These are phyloP conservation scores for Peromyscus aztecus DNA, from an alignment of 2,797 vertebrate genomes.

Conservation along the genomic window DNA sequence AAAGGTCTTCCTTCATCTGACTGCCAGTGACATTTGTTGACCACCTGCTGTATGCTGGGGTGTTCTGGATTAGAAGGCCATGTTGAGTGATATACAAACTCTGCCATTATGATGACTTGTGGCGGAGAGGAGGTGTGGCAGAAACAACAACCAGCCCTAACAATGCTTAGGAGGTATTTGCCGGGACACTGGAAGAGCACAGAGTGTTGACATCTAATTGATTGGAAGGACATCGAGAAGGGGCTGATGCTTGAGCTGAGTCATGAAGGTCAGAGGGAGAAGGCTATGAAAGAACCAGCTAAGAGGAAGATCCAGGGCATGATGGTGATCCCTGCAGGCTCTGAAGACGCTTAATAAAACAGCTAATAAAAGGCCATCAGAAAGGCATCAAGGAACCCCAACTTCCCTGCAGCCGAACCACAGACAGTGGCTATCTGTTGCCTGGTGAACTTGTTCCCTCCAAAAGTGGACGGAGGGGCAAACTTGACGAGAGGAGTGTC, in stretches of 20 bases:
- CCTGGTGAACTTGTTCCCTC: background rate
- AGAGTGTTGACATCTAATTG: background rate
- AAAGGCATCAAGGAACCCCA: background rate
- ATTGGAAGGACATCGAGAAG: background rate
- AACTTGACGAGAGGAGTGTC: too few species aligned
- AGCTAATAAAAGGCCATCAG: background rate
- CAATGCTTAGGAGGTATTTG: background rate
- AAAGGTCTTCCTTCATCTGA: background rate
- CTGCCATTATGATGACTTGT: background rate
- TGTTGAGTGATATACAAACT: background rate
- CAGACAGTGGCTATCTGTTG: background rate
- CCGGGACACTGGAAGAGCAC: background rate
- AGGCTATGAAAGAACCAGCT: background rate
- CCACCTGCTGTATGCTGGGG: background rate
- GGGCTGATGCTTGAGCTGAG: background rate
- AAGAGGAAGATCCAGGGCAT: background rate
- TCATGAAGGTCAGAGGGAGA: background rate
- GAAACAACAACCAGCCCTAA: background rate
- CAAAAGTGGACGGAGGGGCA: background rate
- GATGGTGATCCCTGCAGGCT: background rate
- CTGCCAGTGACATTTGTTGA: background rate
- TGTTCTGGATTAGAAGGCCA: background rate
- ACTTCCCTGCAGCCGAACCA: background rate
- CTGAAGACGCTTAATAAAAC: background rate
- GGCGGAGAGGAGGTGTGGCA: background rate